These are phyloP conservation scores for Microcebus griseorufus DNA, from an alignment of 2,113 vertebrate genomes.

Conservation along the genomic window DNA sequence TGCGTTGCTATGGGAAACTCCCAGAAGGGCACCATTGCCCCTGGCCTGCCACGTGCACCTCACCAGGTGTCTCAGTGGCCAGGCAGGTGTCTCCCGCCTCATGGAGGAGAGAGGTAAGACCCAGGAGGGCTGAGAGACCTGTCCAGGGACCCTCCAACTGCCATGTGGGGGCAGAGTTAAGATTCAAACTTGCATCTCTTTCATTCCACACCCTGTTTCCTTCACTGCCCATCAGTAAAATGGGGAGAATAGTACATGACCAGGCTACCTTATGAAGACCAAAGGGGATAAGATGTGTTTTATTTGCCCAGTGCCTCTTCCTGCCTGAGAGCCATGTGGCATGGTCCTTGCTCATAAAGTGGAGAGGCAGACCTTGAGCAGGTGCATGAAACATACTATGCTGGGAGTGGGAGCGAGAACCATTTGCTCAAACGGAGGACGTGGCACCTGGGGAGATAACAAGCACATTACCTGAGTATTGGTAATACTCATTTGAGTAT, in stretches of 20 bases:
- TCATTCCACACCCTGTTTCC: neutral
- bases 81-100: neutral
- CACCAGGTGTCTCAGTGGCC: neutral
- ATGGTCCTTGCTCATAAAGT: neutral
- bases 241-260: neutral
- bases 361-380: neutral
- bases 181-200: neutral
- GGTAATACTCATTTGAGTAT: too few relatives aligned
- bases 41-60: neutral
- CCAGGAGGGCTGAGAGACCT: neutral
- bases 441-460: neutral
- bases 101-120: neutral
- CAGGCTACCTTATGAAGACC: neutral
- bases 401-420: neutral
- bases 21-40: fast-evolving
- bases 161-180: neutral
- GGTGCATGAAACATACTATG: fast-evolving
- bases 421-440: neutral
- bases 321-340: fast-evolving
- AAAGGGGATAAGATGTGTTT: neutral
- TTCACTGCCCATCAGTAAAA: neutral
- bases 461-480: too few relatives aligned
- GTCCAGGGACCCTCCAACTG: neutral
- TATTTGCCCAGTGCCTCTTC: neutral
- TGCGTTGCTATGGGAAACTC: too few relatives aligned